Evolutionary conservation across 2,797 vertebrate species (phyloP).

Genomic region (Varecia variegata): DNA sequence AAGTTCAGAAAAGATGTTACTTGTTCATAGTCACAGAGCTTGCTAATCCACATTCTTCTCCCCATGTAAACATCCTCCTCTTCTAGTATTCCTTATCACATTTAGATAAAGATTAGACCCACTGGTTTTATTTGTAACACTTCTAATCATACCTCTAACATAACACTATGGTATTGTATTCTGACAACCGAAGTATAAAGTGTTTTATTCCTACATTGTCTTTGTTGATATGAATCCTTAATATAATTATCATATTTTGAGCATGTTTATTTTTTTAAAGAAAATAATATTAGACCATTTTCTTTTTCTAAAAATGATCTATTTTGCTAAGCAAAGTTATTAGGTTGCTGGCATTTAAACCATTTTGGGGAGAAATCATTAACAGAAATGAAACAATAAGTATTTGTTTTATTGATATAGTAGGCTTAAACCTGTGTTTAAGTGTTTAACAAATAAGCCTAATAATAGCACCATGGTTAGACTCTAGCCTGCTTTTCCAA

Average conservation of each 20-base stretch:
- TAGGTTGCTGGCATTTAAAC: not conserved
- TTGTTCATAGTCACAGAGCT: not conserved
- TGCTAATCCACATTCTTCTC: not conserved
- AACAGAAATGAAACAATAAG: too few species aligned
- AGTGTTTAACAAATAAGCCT: too few species aligned
- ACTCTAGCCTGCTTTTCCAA: too few species aligned
- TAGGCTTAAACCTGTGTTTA: too few species aligned
- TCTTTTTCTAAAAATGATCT: not conserved
- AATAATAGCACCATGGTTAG: too few species aligned
- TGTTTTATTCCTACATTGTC: not conserved
- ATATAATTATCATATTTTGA: not conserved
- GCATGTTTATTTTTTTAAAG: not conserved
- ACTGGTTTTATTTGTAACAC: not conserved
- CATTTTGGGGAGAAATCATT: not conserved
- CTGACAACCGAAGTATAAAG: not conserved
- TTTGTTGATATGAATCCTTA: not conserved
- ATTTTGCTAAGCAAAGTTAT: not conserved
- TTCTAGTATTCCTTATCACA: not conserved
- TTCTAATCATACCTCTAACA: not conserved
- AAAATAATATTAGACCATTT: not conserved
- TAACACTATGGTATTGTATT: not conserved
- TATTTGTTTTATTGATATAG: too few species aligned
- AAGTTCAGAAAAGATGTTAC: slow-evolving; percentile 4
- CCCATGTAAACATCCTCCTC: not conserved
- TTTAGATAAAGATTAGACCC: not conserved